Percentiles rank a stretch among this genome's conserved stretches.
Conservation (phyloP, 2,113 vertebrate genomes). For the Salminus brasiliensis region DNA sequence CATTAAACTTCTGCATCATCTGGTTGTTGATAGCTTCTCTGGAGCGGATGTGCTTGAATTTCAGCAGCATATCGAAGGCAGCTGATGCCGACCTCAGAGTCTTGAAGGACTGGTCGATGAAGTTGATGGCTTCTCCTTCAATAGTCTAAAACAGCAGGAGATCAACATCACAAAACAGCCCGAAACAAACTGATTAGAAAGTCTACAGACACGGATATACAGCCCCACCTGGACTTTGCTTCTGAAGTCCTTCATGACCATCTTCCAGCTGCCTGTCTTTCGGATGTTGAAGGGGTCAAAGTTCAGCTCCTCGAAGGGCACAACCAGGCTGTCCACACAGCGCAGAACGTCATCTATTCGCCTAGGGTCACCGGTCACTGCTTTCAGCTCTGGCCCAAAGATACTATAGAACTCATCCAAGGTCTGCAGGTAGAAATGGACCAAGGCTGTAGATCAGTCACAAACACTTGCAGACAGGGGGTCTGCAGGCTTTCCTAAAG, state of each 20-base stretch:
- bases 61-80: conserved; percentile 89
- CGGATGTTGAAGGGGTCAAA: conserved; percentile 85
- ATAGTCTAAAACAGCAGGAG: conserved; percentile 75
- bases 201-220: not conserved
- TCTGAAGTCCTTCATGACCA: conserved; percentile 83
- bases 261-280: conserved; percentile 80
- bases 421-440: conserved; percentile 69
- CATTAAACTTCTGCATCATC: conserved; percentile 88
- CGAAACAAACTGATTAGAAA: not conserved
- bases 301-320: conserved; percentile 77
- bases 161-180: not conserved
- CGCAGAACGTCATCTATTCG: conserved; percentile 79
- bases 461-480: not conserved
- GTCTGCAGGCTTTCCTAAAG: no score
- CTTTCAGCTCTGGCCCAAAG: conserved; percentile 85
- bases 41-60: conserved; percentile 84
- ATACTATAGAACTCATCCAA: conserved; percentile 88
- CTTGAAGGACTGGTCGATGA: conserved; percentile 91
- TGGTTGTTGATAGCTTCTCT: conserved; percentile 84
- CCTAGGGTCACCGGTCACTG: conserved; percentile 83
- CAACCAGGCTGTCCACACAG: conserved; percentile 79
- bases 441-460: not conserved
- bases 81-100: conserved; percentile 85
- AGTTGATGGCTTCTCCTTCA: conserved; percentile 84
- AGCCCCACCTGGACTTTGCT: conserved; percentile 77